Evolutionary conservation across 2,797 vertebrate genomes (phyloP), one percentile per base, ranked within the genome.

Genomic region (Micromesistius poutassou): DNA sequence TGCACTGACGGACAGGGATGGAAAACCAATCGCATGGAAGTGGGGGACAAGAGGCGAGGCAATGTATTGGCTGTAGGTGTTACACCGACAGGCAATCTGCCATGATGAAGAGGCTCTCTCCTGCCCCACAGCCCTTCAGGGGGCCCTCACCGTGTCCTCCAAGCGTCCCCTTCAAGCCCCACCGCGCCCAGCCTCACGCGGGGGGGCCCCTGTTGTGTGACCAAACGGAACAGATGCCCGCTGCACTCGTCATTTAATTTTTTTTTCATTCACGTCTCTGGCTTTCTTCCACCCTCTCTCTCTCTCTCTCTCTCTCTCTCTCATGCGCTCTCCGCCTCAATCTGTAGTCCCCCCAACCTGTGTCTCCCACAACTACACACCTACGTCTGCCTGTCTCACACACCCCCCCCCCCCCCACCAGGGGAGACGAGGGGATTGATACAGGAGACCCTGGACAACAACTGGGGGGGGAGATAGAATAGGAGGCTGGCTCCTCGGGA

Each of bases 71-170:
- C 40, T 46, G 74, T 84, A 74, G 81, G 85, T 87, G 80, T 78
- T 42, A 42, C 83, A 77, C 74, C 86, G 93, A 93, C 92, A 94
- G 90, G 93, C 93, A 94, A 93, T 94, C 93, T 93, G 87, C 87
- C 83, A 86, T 94, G 93, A 94, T 93, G 86, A 93, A 94, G 91
- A 93, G 91, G 84, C 87, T 83, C 76, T 78, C 76, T 81, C 83
- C 77, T 77, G 70, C 46, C 72, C 77, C 62, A 10, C n/a, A 9
- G 62, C 25, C 9, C 62, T 28, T 10, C 62, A 62, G 80, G 84
- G 77, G 88, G 55, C 83, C 85, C 84, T 87, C 84, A 79, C 85
- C 84, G 83, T 73, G 81, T 90, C 87, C 90, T 90, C 87, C 86
- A 77, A 74, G 62, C 79, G 83, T 91, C 92, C 89, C 92, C 92